Conservation (phyloP, 2,888 invertebrate species). For the Candidula unifasciata region DNA sequence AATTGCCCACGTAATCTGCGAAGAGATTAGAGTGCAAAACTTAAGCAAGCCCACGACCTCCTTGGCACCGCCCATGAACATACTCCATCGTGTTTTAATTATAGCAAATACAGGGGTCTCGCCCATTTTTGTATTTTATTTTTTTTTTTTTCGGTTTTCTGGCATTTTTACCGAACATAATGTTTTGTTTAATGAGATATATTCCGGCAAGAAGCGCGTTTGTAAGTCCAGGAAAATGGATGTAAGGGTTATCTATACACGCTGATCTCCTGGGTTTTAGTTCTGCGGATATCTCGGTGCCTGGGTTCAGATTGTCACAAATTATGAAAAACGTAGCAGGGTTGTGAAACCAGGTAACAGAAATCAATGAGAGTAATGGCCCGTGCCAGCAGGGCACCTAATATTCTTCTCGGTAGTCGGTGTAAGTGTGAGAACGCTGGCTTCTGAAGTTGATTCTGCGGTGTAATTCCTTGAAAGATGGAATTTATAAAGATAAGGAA, state of each 20-base stretch:
- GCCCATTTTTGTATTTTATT: not conserved
- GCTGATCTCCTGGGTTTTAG: not conserved
- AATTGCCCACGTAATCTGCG: not conserved
- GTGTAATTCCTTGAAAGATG: constrained; percentile 32
- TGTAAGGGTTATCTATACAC: constrained; percentile 41
- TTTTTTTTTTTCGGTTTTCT: too few relatives aligned
- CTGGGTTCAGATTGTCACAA: constrained; percentile 52
- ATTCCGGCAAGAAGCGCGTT: not conserved
- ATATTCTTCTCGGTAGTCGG: constrained; percentile 28
- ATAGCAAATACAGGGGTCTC: not conserved
- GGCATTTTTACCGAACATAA: not conserved
- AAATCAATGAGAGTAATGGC: constrained; percentile 31
- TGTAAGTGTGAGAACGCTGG: constrained; percentile 33
- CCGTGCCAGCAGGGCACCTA: constrained; percentile 27
- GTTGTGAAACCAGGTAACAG: not conserved
- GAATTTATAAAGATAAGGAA: constrained; percentile 31
- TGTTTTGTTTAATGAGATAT: constrained; percentile 29
- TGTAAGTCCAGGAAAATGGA: not conserved
- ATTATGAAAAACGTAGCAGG: constrained; percentile 50
- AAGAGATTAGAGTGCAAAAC: not conserved
- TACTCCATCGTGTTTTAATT: constrained; percentile 3
- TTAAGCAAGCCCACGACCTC: not conserved
- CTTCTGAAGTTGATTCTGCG: not conserved
- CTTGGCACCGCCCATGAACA: not conserved
- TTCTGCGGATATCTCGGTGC: constrained; percentile 9